These are phyloP conservation scores for Campoplex nolae DNA, from an alignment of 2,888 invertebrate species.

Conservation along the genomic window DNA sequence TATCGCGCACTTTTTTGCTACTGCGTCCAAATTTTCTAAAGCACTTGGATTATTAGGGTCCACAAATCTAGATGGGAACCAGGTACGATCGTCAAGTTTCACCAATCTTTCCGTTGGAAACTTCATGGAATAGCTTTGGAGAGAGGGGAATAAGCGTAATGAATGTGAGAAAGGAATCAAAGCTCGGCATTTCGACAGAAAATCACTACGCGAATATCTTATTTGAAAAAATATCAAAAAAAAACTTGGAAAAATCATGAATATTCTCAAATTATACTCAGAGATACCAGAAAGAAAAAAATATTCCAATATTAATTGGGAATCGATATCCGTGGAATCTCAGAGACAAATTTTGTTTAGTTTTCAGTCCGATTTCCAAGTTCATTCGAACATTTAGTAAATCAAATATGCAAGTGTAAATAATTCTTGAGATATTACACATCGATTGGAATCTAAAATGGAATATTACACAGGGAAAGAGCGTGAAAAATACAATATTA, in stretches of 20 bases:
- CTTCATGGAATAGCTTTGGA: constrained; percentile 40
- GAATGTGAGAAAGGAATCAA: background rate
- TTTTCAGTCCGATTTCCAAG: no score
- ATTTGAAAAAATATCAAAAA: no score
- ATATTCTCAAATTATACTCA: no score
- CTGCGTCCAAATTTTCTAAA: constrained; percentile 34
- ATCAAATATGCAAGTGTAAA: no score
- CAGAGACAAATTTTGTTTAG: no score
- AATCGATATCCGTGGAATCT: no score
- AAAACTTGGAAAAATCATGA: no score
- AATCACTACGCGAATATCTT: background rate
- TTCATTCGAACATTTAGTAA: no score
- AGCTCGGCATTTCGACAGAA: background rate
- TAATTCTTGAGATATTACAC: no score
- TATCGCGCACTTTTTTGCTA: constrained; percentile 52
- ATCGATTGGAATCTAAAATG: background rate
- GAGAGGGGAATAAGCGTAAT: constrained; percentile 7
- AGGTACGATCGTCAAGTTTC: constrained; percentile 18
- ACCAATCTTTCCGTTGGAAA: constrained; percentile 3
- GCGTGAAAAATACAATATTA: background rate
- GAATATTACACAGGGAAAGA: background rate
- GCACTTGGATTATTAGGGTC: constrained; percentile 7
- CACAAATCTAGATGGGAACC: constrained; percentile 10
- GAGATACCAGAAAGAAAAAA: no score
- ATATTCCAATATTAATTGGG: no score